Percentiles rank a stretch among this genome's conserved stretches.
Conservation (phyloP, 2,113 vertebrate genomes). For the Macrotus californicus region DNA sequence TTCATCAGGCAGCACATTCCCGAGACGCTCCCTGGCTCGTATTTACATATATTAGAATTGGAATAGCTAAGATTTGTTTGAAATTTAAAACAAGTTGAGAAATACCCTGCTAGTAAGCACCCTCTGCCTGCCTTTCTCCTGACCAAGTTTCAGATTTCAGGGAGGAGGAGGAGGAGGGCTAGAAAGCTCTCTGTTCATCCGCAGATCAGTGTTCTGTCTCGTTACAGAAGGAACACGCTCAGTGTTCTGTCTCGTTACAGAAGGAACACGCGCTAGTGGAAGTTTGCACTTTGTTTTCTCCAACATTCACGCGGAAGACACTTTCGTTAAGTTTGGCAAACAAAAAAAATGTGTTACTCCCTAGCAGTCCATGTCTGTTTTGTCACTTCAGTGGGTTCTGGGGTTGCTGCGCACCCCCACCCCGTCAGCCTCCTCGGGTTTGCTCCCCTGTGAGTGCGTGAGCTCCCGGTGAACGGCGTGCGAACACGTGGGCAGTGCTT, state of each 20-base stretch:
- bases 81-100: background rate
- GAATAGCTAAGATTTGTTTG: background rate
- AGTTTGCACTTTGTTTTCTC: background rate
- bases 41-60: fast-evolving
- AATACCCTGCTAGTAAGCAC: too few species aligned
- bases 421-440: too few species aligned
- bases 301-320: background rate
- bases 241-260: too few species aligned
- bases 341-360: too few species aligned
- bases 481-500: background rate
- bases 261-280: fast-evolving
- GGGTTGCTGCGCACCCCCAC: fast-evolving
- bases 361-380: background rate
- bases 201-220: background rate
- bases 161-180: fast-evolving
- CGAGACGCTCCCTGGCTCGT: fast-evolving
- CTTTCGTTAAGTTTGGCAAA: background rate
- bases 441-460: too few species aligned
- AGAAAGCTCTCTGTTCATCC: background rate
- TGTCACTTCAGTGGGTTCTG: background rate
- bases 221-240: background rate
- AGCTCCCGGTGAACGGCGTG: background rate
- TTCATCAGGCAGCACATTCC: background rate
- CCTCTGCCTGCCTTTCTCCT: background rate
- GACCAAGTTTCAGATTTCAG: too few species aligned